Evolutionary conservation across 2,797 vertebrate genomes (phyloP).

Genomic region (Limnodromus scolopaceus): DNA sequence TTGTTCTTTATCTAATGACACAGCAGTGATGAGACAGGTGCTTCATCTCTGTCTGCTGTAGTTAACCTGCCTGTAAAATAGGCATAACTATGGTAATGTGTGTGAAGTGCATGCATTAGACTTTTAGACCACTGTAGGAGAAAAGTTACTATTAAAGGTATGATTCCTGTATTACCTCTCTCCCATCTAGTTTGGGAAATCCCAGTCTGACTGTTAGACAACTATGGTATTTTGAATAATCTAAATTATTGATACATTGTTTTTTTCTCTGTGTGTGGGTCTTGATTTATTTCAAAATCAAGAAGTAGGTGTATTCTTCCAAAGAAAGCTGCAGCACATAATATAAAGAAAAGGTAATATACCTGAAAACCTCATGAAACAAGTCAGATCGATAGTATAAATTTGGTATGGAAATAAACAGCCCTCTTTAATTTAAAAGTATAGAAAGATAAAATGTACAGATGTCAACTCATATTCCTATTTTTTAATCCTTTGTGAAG

Average conservation of each 20-base stretch:
- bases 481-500: not conserved
- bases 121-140: not conserved
- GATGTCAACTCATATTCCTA: not conserved
- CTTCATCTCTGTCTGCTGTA: not conserved
- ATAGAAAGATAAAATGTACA: not conserved
- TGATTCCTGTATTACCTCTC: not conserved
- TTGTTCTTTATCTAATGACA: not conserved
- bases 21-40: not conserved
- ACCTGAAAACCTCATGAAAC: not conserved
- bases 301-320: not conserved
- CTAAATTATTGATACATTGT: not conserved
- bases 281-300: not conserved
- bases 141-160: not conserved
- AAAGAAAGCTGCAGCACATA: not conserved
- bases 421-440: not conserved
- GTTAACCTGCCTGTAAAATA: not conserved
- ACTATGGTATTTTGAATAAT: not conserved
- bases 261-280: not conserved
- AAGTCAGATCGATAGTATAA: not conserved
- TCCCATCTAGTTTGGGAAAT: not conserved
- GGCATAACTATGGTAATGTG: not conserved
- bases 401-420: not conserved
- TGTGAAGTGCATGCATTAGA: not conserved
- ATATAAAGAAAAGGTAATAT: not conserved
- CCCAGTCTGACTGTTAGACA: not conserved